Conservation (phyloP, 2,113 vertebrate species). For the Barbus barbus region DNA sequence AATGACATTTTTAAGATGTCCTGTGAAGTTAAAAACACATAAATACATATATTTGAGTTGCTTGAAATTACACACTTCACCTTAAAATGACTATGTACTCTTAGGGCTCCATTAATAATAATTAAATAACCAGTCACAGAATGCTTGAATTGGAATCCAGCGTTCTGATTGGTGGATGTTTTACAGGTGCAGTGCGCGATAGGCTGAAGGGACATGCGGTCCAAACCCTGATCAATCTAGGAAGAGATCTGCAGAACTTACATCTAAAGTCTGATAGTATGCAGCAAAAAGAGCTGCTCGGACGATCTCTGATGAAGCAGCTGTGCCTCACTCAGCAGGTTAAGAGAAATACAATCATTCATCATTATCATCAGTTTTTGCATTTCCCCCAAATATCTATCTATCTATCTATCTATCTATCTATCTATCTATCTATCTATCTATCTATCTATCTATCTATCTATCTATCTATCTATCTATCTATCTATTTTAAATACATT, state of each 20-base stretch:
- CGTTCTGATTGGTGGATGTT: background rate
- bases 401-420: background rate
- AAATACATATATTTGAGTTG: too few species aligned
- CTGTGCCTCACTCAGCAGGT: slow-evolving; percentile 43
- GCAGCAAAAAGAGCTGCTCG: slow-evolving; percentile 33
- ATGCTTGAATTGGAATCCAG: too few species aligned
- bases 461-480: background rate
- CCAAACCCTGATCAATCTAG: slow-evolving; percentile 27
- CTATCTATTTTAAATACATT: too few species aligned
- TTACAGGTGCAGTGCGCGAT: slow-evolving; percentile 32
- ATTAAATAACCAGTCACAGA: too few species aligned
- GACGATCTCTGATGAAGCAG: slow-evolving; percentile 27
- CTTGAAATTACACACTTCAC: too few species aligned
- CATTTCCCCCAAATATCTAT: background rate
- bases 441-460: background rate
- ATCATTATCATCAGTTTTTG: too few species aligned
- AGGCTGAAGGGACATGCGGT: slow-evolving; percentile 37
- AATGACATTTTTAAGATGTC: too few species aligned
- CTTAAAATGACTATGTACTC: too few species aligned
- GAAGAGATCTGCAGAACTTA: slow-evolving; percentile 37
- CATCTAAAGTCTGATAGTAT: slow-evolving; percentile 28
- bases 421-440: background rate
- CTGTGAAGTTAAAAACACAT: too few species aligned
- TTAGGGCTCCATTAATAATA: too few species aligned
- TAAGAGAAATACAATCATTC: background rate